phyloP scores from a whole-genome alignment of 2,888 invertebrate species.

The Oasisia sp. region DNA sequence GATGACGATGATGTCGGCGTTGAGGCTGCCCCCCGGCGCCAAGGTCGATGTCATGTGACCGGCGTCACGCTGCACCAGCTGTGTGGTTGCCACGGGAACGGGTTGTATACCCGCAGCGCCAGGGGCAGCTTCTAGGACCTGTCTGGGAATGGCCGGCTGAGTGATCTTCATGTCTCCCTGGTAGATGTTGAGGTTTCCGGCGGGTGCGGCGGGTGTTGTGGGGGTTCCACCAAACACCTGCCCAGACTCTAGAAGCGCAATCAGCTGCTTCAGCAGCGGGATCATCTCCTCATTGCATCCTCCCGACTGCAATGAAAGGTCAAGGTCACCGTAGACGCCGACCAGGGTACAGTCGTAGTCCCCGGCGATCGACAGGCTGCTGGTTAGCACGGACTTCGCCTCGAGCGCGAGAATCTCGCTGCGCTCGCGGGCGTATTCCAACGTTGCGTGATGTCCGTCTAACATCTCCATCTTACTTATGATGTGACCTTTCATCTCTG shows the following conservation, averaged over 20 bases:
- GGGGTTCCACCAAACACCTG: constrained; percentile 43
- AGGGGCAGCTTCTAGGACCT: neutral
- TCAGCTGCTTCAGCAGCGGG: constrained; percentile 60
- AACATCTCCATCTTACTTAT: constrained; percentile 51
- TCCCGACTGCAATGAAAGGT: constrained; percentile 40
- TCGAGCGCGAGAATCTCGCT: constrained; percentile 57
- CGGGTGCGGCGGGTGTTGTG: constrained; percentile 46
- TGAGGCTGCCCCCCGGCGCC: neutral
- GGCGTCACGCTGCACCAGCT: neutral
- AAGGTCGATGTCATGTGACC: neutral
- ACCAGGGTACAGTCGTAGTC: constrained; percentile 57
- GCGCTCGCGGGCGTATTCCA: constrained; percentile 56
- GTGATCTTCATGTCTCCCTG: constrained; percentile 8
- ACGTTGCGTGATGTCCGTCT: constrained; percentile 42
- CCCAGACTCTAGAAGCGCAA: constrained; percentile 53
- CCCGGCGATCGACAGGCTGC: constrained; percentile 53
- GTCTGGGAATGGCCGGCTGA: neutral
- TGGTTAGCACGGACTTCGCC: constrained; percentile 30
- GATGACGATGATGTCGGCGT: neutral
- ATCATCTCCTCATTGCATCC: constrained; percentile 55
- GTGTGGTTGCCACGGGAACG: neutral
- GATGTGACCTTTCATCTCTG: constrained; percentile 58
- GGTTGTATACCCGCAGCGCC: neutral
- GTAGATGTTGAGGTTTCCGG: constrained; percentile 34
- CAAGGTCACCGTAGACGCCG: constrained; percentile 58